Evolutionary conservation across 23 tunicate species (phyloP), one percentile per base, ranked within the genome.

Genomic region (Clavelina lepadiformis): DNA sequence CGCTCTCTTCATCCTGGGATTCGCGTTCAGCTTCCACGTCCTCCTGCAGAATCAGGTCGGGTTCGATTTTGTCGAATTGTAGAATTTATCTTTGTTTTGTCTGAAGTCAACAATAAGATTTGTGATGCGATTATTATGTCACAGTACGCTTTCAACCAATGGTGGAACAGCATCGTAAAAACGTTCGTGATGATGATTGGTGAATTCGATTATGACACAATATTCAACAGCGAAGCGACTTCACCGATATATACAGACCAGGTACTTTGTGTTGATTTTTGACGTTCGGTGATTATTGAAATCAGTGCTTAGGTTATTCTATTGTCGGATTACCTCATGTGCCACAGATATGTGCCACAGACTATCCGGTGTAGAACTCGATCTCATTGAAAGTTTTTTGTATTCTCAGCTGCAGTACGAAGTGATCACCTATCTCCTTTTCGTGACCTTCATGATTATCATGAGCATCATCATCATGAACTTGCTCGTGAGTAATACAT

Each of bases 121-220:
- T n/a, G 20, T 44, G 15, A 15, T 11, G 11, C 49, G 15, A 41
- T 41, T 41, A 23, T 61, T 61, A 15, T 61, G 67, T 32, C 67
- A 27, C 78, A 85, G 94, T 77, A 53, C 41, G 83, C 97, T 0
- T 89, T 89, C 68, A 44, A 29, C 20, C 71, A 56, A 18, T 89
- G 97, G 97, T 89, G 97, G 97, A 75, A 79, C 35, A 60, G 94
- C 47, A 69, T 93, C 0, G 80, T 93, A 31, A 93, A 93, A 67
- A 84, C 98, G 3, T 57, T 63, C 21, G 91, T 93, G 8, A 93
- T 93, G 98, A 93, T 93, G 98, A 93, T 93, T 55, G 98, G 98
- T 2, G 98, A 93, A 32, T 93, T 84, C 46, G 98, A 93, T 27
- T 93, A 78, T 35, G 83, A 69, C 50, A 63, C 29, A 8, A 71